A percentile compares a stretch with the other conserved stretches of the same genome.
Evolutionary conservation across 1,140 invertebrate genomes (phyloP).

Genomic region (Cardiocondyla obscurior): DNA sequence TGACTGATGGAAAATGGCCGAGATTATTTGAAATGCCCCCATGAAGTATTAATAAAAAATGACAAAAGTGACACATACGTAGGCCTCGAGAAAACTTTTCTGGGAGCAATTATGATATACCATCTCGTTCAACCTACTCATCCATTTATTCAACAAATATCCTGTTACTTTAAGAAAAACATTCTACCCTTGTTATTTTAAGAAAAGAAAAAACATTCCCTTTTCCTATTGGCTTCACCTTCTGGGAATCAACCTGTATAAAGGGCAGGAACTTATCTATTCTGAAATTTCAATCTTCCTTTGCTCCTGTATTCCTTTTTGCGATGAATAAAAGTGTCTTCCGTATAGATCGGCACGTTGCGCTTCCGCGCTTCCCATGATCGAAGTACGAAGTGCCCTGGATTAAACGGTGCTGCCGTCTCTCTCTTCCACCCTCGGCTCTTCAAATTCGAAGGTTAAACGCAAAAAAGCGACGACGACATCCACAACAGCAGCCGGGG

Average conservation of each 20-base stretch:
- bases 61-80: not conserved
- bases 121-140: not conserved
- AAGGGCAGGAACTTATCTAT: not conserved
- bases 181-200: not conserved
- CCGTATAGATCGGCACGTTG: not conserved
- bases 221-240: not conserved
- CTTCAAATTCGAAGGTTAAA: conserved; percentile 68
- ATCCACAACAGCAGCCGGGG: conserved; percentile 69
- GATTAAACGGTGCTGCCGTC: not conserved
- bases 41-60: not conserved
- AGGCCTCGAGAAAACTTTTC: not conserved
- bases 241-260: not conserved
- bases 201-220: not conserved
- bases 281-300: not conserved
- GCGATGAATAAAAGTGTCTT: not conserved
- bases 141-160: not conserved
- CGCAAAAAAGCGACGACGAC: conserved; percentile 67
- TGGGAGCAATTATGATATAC: not conserved
- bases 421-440: not conserved
- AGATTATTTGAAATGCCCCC: not conserved
- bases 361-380: not conserved
- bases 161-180: not conserved
- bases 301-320: not conserved
- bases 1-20: not conserved
- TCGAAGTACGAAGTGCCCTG: not conserved